Percentiles rank a stretch among this genome's conserved stretches.
Evolutionary conservation across 2,797 vertebrate species (phyloP).

Genomic region (Diplodus sargus): DNA sequence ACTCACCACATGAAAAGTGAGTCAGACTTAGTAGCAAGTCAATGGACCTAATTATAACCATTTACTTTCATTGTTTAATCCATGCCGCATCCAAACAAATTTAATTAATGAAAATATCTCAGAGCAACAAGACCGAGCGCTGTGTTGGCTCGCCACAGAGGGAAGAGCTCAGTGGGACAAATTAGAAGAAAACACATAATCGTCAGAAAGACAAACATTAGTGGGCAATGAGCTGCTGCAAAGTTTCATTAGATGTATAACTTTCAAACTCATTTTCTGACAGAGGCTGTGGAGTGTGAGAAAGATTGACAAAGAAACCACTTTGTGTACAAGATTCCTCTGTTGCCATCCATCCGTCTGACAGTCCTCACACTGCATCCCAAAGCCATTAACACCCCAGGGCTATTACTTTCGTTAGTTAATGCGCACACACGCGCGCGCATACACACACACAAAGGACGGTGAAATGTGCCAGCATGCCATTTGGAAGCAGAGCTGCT

Average conservation of each 20-base stretch:
- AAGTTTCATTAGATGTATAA: conserved; percentile 27
- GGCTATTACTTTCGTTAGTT: conserved; percentile 38
- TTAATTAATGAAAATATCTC: conserved; percentile 20
- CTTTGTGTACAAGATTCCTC: conserved; percentile 33
- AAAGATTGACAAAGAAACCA: conserved; percentile 39
- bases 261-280: conserved; percentile 20
- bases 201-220: conserved; percentile 16
- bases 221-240: conserved; percentile 28
- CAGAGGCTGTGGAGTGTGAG: not conserved
- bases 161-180: conserved; percentile 27
- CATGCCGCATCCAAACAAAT: conserved; percentile 22
- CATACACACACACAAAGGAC: conserved; percentile 5
- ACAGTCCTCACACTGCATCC: conserved; percentile 46
- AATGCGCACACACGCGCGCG: conserved; percentile 7
- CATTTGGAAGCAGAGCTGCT: conserved; percentile 59
- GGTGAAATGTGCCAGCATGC: conserved; percentile 40
- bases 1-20: conserved; percentile 27
- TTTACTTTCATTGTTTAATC: conserved; percentile 48
- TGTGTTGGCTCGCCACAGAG: conserved; percentile 4
- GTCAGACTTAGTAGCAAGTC: conserved; percentile 15
- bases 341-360: conserved; percentile 45
- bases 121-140: conserved; percentile 6
- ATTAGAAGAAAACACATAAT: conserved; percentile 24
- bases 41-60: conserved; percentile 31
- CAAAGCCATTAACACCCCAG: conserved; percentile 49